These are phyloP conservation scores for Pseudococcus longispinus DNA, from an alignment of 2,888 invertebrate genomes.

Conservation along the genomic window DNA sequence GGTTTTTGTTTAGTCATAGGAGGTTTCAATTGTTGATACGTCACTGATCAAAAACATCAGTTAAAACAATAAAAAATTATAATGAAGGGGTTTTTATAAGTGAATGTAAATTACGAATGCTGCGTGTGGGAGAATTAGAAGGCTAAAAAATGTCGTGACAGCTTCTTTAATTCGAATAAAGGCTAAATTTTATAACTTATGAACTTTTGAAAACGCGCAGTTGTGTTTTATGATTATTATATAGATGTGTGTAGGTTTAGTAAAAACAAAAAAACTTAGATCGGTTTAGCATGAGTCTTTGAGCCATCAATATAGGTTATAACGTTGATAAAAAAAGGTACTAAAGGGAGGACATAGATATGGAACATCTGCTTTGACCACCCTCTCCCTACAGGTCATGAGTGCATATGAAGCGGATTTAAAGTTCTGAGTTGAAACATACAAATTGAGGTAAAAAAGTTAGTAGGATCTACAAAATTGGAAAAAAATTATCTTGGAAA, in stretches of 20 bases:
- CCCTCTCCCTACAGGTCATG: too few relatives aligned
- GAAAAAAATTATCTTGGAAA: too few relatives aligned
- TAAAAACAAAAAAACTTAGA: too few relatives aligned
- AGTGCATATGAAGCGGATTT: too few relatives aligned
- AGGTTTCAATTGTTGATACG: constrained; percentile 49
- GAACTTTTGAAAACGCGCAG: not conserved
- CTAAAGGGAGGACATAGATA: too few relatives aligned
- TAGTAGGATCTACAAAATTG: too few relatives aligned
- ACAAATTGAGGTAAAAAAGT: too few relatives aligned
- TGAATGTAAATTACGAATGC: not conserved
- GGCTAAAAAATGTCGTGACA: constrained; percentile 20
- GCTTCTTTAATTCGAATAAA: not conserved
- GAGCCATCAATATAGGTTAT: too few relatives aligned
- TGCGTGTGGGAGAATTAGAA: constrained; percentile 25
- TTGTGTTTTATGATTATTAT: not conserved
- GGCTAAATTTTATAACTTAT: not conserved
- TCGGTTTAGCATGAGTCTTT: too few relatives aligned
- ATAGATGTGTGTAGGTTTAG: not conserved
- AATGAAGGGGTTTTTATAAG: constrained; percentile 33
- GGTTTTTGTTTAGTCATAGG: constrained; percentile 50
- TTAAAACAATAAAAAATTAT: constrained; percentile 43
- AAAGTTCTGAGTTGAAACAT: too few relatives aligned
- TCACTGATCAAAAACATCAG: constrained; percentile 53
- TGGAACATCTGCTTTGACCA: too few relatives aligned
- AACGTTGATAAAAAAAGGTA: too few relatives aligned